A percentile compares a stretch with the other conserved stretches of the same genome.
Conservation (phyloP, 2,113 vertebrate species). For the Alouatta palliata region DNA sequence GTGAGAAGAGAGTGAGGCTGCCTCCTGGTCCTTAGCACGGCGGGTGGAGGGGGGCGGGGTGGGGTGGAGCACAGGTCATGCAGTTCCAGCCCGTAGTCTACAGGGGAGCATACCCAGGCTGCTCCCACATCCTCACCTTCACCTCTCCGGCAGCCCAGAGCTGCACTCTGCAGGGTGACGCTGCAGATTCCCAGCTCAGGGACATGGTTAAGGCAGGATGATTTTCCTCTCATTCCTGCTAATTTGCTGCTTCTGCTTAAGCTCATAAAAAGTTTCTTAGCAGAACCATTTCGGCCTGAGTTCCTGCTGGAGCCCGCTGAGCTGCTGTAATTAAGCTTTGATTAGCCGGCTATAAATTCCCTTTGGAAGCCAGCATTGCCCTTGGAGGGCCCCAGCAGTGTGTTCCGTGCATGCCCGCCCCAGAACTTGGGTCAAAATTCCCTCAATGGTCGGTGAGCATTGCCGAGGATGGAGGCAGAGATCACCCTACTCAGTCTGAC, state of each 20-base stretch:
- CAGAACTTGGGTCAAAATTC: neutral
- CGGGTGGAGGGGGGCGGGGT: neutral
- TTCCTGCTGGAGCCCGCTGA: constrained; percentile 80
- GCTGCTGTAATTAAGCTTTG: constrained; percentile 86
- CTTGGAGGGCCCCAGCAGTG: constrained; percentile 56
- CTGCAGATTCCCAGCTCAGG: constrained; percentile 62
- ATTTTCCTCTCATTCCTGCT: constrained; percentile 80
- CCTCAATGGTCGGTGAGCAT: neutral
- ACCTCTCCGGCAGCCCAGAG: accelerated
- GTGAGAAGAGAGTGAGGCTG: neutral
- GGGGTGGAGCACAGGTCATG: accelerated
- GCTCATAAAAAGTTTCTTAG: constrained; percentile 85
- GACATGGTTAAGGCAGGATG: constrained; percentile 77
- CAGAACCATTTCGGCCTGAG: constrained; percentile 77
- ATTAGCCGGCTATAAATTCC: constrained; percentile 84
- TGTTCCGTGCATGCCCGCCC: neutral
- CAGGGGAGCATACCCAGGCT: neutral
- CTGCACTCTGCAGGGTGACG: constrained; percentile 28
- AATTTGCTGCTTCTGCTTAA: constrained; percentile 84
- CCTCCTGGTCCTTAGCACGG: accelerated
- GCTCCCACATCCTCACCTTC: accelerated
- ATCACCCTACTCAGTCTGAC: neutral
- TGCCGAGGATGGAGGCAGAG: neutral
- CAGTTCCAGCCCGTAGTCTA: neutral
- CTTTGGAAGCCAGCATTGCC: constrained; percentile 65